Evolutionary conservation across 1,140 invertebrate genomes (phyloP).

Genomic region (Cryptotermes secundus): DNA sequence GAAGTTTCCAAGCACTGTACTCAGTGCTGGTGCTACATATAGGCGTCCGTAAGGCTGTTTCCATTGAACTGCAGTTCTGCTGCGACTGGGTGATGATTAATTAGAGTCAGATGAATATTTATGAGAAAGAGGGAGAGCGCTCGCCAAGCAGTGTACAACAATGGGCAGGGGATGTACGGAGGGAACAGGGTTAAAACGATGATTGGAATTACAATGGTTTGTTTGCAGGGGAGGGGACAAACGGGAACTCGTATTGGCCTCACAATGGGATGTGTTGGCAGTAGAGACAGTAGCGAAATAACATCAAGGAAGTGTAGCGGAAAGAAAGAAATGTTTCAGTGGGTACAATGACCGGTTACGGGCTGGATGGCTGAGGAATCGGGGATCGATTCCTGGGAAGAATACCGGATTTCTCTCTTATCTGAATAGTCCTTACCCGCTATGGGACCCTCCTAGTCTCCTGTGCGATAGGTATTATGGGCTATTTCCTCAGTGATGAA

Average conservation of each 20-base stretch:
- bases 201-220: constrained; percentile 29
- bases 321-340: background rate
- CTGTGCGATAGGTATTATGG: no score
- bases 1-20: background rate
- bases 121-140: constrained; percentile 26
- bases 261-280: background rate
- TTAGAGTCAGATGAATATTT: constrained; percentile 34
- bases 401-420: no score
- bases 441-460: no score
- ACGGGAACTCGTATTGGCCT: background rate
- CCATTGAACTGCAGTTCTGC: background rate
- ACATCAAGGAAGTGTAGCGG: background rate
- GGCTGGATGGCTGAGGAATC: no score
- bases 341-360: no score
- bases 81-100: constrained; percentile 32
- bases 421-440: no score
- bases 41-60: background rate
- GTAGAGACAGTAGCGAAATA: background rate
- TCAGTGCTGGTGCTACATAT: background rate
- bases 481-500: no score
- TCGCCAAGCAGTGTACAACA: constrained; percentile 22
- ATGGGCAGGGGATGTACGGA: constrained; percentile 19
- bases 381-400: no score
- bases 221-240: background rate
- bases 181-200: constrained; percentile 24